phyloP scores from a whole-genome alignment of 2,888 invertebrate genomes.

The Lepidochitona cinerea region DNA sequence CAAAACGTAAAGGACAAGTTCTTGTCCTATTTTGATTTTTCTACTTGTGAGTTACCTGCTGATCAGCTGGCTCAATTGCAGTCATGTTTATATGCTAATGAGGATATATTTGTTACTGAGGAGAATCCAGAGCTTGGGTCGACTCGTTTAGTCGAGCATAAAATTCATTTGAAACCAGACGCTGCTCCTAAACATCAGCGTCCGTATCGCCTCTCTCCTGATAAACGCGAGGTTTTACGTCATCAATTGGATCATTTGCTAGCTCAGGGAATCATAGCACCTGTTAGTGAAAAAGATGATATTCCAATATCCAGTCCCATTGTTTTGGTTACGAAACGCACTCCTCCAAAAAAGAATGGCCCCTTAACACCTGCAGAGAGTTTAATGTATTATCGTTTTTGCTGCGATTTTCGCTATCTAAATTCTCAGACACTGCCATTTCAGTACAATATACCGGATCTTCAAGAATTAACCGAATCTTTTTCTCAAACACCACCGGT shows the following conservation, averaged over 20 bases:
- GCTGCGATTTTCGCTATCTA: slow-evolving; percentile 10
- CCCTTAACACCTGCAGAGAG: not conserved
- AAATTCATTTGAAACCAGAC: slow-evolving; percentile 3
- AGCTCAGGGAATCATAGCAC: slow-evolving; percentile 7
- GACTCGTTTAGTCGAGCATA: not conserved
- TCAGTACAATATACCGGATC: slow-evolving; percentile 5
- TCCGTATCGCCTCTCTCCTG: slow-evolving; percentile 1
- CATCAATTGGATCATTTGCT: slow-evolving; percentile 7
- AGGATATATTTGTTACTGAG: slow-evolving; percentile 11
- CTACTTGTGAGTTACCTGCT: no score
- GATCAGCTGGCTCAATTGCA: no score
- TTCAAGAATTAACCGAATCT: slow-evolving; percentile 4
- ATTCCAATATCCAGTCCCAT: slow-evolving; percentile 7
- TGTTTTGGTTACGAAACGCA: not conserved
- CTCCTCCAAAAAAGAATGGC: not conserved
- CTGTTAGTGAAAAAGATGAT: slow-evolving; percentile 4
- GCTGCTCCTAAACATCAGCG: not conserved
- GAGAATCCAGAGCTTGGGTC: slow-evolving; percentile 1
- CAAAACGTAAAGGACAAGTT: no score
- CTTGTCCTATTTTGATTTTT: not conserved
- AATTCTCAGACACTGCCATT: slow-evolving; percentile 10
- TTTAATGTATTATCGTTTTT: not conserved
- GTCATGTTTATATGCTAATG: no score
- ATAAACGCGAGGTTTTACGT: slow-evolving; percentile 8
- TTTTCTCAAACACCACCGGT: not conserved